Evolutionary conservation across 2,797 vertebrate species (phyloP).

Genomic region (Kryptopterus vitreolus): DNA sequence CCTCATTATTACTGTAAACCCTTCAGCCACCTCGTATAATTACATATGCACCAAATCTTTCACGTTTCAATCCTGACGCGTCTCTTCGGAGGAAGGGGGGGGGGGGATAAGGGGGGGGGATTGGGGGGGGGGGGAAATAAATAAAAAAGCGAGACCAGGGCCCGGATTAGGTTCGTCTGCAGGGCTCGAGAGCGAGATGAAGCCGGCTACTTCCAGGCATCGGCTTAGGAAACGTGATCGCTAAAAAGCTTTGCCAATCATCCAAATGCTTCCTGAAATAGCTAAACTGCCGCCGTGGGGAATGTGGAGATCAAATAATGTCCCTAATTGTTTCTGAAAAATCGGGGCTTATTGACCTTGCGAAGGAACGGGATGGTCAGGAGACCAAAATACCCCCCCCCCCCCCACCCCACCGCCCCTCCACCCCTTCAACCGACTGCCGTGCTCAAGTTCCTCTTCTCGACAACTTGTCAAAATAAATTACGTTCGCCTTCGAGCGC

Average conservation of each 20-base stretch:
- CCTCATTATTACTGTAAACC: constrained; percentile 56
- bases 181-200: constrained; percentile 7
- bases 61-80: constrained; percentile 16
- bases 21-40: constrained; percentile 54
- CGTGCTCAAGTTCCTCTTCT: constrained; percentile 3
- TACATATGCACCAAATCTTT: constrained; percentile 55
- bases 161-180: constrained; percentile 20
- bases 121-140: neutral
- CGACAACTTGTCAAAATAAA: constrained; percentile 37
- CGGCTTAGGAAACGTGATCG: constrained; percentile 29
- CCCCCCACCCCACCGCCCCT: no score
- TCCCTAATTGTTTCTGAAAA: constrained; percentile 25
- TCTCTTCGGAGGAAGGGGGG: constrained; percentile 4
- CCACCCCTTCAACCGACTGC: no score
- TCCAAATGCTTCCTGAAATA: constrained; percentile 38
- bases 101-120: neutral
- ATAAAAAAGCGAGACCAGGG: neutral
- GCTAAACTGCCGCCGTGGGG: constrained; percentile 30
- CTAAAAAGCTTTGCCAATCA: constrained; percentile 27
- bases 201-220: constrained; percentile 27
- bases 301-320: constrained; percentile 22
- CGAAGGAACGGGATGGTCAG: neutral
- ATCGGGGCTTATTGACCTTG: constrained; percentile 17
- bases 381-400: constrained; percentile 28
- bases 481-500: constrained; percentile 20